A percentile compares a stretch with the other conserved stretches of the same genome.
phyloP scores from a whole-genome alignment of 2,888 invertebrate genomes.

The Ceraclea dissimilis region DNA sequence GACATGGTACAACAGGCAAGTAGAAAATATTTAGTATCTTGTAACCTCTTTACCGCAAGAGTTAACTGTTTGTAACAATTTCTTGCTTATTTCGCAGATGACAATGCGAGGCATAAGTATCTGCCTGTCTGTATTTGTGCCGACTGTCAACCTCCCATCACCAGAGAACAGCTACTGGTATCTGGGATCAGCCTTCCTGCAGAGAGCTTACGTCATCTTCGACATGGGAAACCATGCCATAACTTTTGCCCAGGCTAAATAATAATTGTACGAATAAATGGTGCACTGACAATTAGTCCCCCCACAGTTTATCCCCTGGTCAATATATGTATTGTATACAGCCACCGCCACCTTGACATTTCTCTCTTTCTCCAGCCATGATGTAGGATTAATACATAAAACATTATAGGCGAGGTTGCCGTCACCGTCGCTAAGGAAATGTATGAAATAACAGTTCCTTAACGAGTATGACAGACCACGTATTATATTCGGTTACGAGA shows the following conservation, averaged over 20 bases:
- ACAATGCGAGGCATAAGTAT: slow-evolving; percentile 31
- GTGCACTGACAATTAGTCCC: neutral
- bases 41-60: neutral
- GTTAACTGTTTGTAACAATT: too few relatives aligned
- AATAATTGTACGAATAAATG: too few relatives aligned
- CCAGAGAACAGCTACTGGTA: slow-evolving; percentile 33
- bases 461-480: too few relatives aligned
- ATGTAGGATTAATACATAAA: too few relatives aligned
- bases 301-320: neutral
- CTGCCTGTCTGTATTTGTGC: slow-evolving; percentile 41
- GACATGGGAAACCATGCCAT: slow-evolving; percentile 35
- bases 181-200: slow-evolving; percentile 42
- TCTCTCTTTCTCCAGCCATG: too few relatives aligned
- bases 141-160: slow-evolving; percentile 23
- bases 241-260: slow-evolving; percentile 36
- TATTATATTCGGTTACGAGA: too few relatives aligned
- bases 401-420: too few relatives aligned
- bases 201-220: slow-evolving; percentile 43
- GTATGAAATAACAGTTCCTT: too few relatives aligned
- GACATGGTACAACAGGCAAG: slow-evolving; percentile 51
- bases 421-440: too few relatives aligned
- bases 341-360: too few relatives aligned
- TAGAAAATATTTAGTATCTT: neutral
- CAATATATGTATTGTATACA: neutral
- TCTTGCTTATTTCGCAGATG: slow-evolving; percentile 30